Base-by-base conservation (phyloP, 2,797 vertebrate species). In the Nothura maculosa region DNA sequence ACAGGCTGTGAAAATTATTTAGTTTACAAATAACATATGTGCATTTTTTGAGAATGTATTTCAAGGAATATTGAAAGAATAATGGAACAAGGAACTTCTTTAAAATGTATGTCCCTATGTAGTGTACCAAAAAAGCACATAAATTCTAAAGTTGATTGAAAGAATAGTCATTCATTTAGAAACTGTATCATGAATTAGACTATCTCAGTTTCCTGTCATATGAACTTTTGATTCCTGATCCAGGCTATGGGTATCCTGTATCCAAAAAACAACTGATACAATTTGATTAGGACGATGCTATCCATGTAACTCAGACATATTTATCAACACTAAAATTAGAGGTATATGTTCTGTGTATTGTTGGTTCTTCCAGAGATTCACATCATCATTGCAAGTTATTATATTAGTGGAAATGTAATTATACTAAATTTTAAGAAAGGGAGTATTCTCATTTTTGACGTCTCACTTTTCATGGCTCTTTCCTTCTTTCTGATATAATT, bases 1-100 rank as follows among this genome's bases (percentile, higher is more conserved):
- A 38, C 38, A 89, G 50, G 47, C 73, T 92, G 61, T 60, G 38
- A 91, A 93, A 96, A 93, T 64, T 30, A 74, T 68, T 63, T 22
- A 3, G 22, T 6, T 52, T 83, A 47, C 34, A 57, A 58, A n/a
- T 66, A 54, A 3, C 22, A 27, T 67, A 18, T 61, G 75, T 78
- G 17, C 34, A 16, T 58, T 57, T 89, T 84, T 94, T 93, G 76
- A 64, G 48, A 84, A n/a, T 42, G 4, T 22, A 8, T 94, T 88
- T 92, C 55, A 63, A 81, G 7, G 11, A 58, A 55, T 12, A 20
- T 4, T 52, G 30, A 58, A 83, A 68, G 54, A 89, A 87, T 87
- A 17, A 67, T 28, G 5, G 17, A 77, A 42, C 57, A 67, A 77
- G 2, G 57, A n/a, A 58, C 36, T 38, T 38, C 9, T 85, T 68